Conservation (phyloP, 2,888 invertebrate species). For the Plebejus melissa region DNA sequence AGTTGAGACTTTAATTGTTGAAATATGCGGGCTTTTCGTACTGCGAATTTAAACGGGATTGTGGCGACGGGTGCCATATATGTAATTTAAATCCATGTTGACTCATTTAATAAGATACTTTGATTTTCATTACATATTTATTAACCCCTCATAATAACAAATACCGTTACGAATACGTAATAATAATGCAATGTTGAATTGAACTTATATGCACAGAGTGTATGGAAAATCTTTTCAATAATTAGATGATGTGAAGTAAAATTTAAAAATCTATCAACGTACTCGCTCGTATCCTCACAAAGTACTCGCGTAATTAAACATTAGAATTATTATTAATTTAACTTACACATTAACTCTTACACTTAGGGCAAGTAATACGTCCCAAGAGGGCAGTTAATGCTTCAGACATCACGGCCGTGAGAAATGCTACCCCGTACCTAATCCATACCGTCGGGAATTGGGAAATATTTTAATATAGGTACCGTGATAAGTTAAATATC, state of each 20-base stretch:
- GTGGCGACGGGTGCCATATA: not conserved
- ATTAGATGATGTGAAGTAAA: no score
- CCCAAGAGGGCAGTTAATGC: not conserved
- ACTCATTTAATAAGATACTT: slow-evolving; percentile 1
- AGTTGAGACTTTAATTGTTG: slow-evolving; percentile 26
- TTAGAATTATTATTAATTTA: not conserved
- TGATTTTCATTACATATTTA: not conserved
- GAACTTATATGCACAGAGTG: no score
- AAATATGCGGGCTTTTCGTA: slow-evolving; percentile 19
- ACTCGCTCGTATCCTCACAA: not conserved
- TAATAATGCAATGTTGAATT: no score
- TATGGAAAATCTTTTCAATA: no score
- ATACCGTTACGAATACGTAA: no score
- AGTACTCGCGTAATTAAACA: not conserved
- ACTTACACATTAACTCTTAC: not conserved
- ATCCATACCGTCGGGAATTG: not conserved
- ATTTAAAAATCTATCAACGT: not conserved
- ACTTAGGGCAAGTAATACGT: not conserved
- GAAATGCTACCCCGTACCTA: not conserved
- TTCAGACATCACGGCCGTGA: not conserved
- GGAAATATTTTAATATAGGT: not conserved
- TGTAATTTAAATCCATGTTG: not conserved
- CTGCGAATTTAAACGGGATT: not conserved
- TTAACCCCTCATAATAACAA: not conserved
- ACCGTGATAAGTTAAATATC: not conserved